Evolutionary conservation across 2,888 invertebrate species (phyloP).

Genomic region (Drosophila meridiana): DNA sequence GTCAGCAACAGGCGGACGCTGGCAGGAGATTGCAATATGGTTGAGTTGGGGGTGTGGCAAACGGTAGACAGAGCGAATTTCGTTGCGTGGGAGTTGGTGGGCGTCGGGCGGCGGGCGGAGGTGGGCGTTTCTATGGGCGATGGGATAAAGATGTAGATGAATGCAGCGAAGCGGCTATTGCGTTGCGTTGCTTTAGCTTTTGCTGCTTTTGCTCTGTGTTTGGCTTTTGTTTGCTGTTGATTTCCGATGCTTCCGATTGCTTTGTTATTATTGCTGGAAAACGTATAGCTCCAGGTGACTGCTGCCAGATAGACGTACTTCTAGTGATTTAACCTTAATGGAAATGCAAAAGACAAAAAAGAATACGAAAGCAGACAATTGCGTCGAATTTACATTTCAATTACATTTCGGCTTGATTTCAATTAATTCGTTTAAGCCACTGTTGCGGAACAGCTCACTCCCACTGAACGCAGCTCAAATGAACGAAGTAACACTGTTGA

Average conservation of each 20-base stretch:
- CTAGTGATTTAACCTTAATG: slow-evolving; percentile 16
- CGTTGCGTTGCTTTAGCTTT: slow-evolving; percentile 16
- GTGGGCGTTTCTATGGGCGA: neutral
- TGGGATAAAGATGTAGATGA: slow-evolving; percentile 35
- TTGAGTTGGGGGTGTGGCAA: neutral
- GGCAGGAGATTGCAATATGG: slow-evolving; percentile 32
- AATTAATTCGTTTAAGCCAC: slow-evolving; percentile 7
- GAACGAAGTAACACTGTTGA: neutral
- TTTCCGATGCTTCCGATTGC: slow-evolving; percentile 77
- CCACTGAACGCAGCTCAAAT: slow-evolving; percentile 1
- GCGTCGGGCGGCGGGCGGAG: neutral
- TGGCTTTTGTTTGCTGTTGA: slow-evolving; percentile 74
- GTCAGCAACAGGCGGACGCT: slow-evolving; percentile 72
- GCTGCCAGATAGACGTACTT: slow-evolving; percentile 13
- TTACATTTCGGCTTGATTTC: slow-evolving; percentile 6
- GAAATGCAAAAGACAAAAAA: slow-evolving; percentile 7
- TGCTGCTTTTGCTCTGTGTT: slow-evolving; percentile 35
- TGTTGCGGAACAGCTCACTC: slow-evolving; percentile 1
- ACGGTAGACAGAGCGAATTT: neutral
- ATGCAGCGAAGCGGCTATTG: slow-evolving; percentile 56
- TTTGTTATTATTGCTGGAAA: slow-evolving; percentile 68
- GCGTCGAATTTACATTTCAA: slow-evolving; percentile 24
- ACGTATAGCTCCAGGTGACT: slow-evolving; percentile 52
- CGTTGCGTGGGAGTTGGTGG: neutral
- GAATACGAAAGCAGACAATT: slow-evolving; percentile 7